Evolutionary conservation across 2,888 invertebrate species (phyloP).

Genomic region (Tenthredo distinguenda): DNA sequence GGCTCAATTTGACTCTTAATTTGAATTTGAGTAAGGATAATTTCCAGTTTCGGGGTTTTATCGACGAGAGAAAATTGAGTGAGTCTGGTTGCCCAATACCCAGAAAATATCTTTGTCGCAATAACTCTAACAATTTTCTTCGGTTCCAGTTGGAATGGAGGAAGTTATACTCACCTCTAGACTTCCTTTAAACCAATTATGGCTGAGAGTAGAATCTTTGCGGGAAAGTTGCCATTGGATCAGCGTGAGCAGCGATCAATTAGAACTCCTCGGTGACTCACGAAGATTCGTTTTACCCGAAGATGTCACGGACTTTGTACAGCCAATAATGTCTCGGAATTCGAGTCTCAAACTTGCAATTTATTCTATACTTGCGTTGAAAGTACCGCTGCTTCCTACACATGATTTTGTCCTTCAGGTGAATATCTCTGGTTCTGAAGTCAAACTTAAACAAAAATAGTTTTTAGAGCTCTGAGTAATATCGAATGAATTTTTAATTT

Average conservation of each 20-base stretch:
- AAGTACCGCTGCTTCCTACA: slow-evolving; percentile 82
- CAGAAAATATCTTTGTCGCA: slow-evolving; percentile 6
- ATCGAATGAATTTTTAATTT: slow-evolving; percentile 33
- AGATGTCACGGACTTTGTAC: slow-evolving; percentile 85
- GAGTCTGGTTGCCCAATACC: slow-evolving; percentile 54
- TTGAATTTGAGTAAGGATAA: slow-evolving; percentile 73
- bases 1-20: slow-evolving; percentile 85
- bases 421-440: background rate
- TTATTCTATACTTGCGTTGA: slow-evolving; percentile 81
- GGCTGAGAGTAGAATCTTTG: slow-evolving; percentile 87
- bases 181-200: slow-evolving; percentile 86
- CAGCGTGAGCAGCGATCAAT: slow-evolving; percentile 78
- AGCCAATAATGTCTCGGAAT: slow-evolving; percentile 82
- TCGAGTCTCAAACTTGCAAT: slow-evolving; percentile 83
- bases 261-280: slow-evolving; percentile 81
- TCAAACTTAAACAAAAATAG: slow-evolving; percentile 20
- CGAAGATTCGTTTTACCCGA: slow-evolving; percentile 84
- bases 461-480: background rate
- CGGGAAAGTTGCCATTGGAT: slow-evolving; percentile 88
- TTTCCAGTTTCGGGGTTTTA: slow-evolving; percentile 66
- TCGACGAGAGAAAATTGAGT: slow-evolving; percentile 79
- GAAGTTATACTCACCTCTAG: slow-evolving; percentile 83
- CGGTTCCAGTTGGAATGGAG: slow-evolving; percentile 80
- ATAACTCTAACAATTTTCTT: slow-evolving; percentile 21
- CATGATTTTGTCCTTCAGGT: slow-evolving; percentile 65